These are phyloP conservation scores for Euglossa dilemma DNA, from an alignment of 1,140 invertebrate species.

Conservation along the genomic window DNA sequence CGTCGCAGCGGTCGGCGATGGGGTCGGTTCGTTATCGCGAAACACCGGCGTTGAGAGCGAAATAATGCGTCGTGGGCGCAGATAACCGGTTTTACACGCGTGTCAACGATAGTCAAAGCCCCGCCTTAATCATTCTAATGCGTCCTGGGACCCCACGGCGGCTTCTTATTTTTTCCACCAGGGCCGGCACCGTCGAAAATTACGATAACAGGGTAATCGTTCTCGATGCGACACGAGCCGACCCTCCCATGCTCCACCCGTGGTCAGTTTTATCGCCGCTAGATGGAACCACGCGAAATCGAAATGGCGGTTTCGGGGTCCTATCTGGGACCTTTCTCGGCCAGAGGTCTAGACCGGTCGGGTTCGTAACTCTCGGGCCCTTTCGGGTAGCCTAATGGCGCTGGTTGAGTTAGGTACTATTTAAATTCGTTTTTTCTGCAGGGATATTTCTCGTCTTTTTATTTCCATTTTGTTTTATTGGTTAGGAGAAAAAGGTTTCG, in stretches of 20 bases:
- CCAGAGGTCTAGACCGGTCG: no score
- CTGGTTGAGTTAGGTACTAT: no score
- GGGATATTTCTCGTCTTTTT: no score
- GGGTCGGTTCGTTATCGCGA: slow-evolving; percentile 50
- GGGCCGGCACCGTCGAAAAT: slow-evolving; percentile 9
- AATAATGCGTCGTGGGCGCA: slow-evolving; percentile 51
- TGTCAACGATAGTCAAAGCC: slow-evolving; percentile 52
- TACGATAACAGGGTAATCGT: slow-evolving; percentile 34
- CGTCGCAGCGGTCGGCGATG: background rate
- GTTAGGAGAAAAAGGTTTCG: no score
- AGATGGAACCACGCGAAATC: background rate
- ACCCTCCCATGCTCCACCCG: background rate
- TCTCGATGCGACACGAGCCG: slow-evolving; percentile 26
- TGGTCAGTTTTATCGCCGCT: background rate
- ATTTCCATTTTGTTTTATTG: no score
- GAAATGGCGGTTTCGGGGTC: background rate
- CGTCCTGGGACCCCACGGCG: background rate
- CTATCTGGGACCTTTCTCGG: no score
- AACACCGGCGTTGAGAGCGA: slow-evolving; percentile 48
- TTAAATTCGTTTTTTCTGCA: no score
- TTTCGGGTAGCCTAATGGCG: no score
- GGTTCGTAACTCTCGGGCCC: no score
- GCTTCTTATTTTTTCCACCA: slow-evolving; percentile 25
- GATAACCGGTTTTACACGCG: slow-evolving; percentile 54
- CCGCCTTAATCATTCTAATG: slow-evolving; percentile 51